Conservation (phyloP, 35 echinoderm and acorn worm species). For the Antedon bifida region DNA sequence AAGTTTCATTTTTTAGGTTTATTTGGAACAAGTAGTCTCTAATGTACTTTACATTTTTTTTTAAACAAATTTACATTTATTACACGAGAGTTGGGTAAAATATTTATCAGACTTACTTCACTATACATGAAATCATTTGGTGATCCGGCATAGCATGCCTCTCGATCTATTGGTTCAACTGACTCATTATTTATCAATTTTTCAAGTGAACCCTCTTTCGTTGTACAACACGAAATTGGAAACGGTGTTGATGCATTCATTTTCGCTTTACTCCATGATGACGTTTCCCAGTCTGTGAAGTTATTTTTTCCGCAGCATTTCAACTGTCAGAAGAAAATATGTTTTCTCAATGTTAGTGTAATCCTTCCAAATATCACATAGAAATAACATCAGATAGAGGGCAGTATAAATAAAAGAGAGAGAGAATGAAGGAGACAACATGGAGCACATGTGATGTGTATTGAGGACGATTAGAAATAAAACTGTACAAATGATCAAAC, state of each 20-base stretch:
- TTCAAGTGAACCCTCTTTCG: background rate
- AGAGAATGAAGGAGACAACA: too few species aligned
- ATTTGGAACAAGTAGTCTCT: too few species aligned
- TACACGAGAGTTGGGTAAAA: too few species aligned
- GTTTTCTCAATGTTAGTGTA: background rate
- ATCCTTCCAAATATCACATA: too few species aligned
- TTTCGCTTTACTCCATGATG: slow-evolving; percentile 21
- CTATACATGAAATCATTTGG: background rate
- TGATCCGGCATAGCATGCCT: background rate
- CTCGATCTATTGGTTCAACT: slow-evolving; percentile 1
- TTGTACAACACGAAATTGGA: slow-evolving; percentile 22
- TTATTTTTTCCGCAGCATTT: slow-evolving; percentile 46
- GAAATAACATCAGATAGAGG: too few species aligned
- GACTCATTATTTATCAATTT: slow-evolving; percentile 1
- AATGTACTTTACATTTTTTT: too few species aligned
- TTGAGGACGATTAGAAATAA: too few species aligned
- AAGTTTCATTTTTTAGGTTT: too few species aligned
- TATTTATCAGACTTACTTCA: background rate
- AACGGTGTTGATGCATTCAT: background rate
- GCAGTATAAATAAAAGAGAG: too few species aligned
- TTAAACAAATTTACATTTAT: too few species aligned
- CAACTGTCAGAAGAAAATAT: slow-evolving; percentile 11
- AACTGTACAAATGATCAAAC: too few species aligned
- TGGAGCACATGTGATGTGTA: too few species aligned
- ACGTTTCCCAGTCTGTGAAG: slow-evolving; percentile 32